Percentiles rank a stretch among this genome's conserved stretches.
These are phyloP conservation scores for Portevinia maculata DNA, from an alignment of 2,888 invertebrate species.

Conservation along the genomic window DNA sequence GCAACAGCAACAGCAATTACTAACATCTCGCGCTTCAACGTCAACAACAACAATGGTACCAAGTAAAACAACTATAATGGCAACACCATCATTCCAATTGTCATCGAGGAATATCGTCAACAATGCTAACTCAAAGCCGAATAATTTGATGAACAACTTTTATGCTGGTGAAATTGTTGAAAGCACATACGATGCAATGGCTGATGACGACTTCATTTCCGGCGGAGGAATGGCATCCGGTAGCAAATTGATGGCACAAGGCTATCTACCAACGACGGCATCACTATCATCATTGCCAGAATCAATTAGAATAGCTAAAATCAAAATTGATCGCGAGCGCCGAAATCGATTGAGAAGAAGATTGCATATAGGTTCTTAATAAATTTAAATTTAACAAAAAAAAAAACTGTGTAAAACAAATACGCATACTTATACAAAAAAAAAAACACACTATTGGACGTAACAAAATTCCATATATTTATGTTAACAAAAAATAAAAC, in stretches of 20 bases:
- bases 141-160: constrained; percentile 38
- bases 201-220: constrained; percentile 76
- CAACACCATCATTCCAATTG: constrained; percentile 54
- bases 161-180: constrained; percentile 52
- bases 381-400: constrained; percentile 15
- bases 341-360: constrained; percentile 75
- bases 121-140: constrained; percentile 36
- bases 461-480: background rate
- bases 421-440: constrained; percentile 46
- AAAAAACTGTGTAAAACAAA: constrained; percentile 16
- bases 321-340: constrained; percentile 79
- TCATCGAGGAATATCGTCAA: constrained; percentile 28
- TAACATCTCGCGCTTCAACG: constrained; percentile 36
- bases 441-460: background rate
- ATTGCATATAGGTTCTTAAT: constrained; percentile 63
- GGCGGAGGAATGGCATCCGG: constrained; percentile 64
- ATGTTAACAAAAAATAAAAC: background rate
- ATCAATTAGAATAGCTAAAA: constrained; percentile 80
- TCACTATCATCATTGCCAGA: constrained; percentile 79
- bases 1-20: constrained; percentile 51
- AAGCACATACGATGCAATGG: constrained; percentile 46
- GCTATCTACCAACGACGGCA: constrained; percentile 79
- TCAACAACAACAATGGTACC: constrained; percentile 75
- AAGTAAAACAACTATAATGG: constrained; percentile 76
- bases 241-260: constrained; percentile 77